These are phyloP conservation scores for Ceratina japonica DNA, from an alignment of 1,140 invertebrate genomes.

Conservation along the genomic window DNA sequence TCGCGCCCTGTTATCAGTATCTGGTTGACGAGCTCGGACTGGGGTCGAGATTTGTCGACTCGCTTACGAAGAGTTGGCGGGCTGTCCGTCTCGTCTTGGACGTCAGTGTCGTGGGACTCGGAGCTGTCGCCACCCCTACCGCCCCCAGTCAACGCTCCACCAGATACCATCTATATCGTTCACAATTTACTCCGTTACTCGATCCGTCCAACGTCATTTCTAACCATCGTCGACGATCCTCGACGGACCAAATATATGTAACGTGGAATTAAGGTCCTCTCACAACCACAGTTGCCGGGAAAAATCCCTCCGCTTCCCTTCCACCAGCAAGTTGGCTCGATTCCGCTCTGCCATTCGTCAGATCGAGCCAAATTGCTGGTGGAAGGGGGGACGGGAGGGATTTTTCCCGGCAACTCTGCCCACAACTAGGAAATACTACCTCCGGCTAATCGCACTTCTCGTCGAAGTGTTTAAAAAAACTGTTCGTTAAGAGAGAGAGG, in stretches of 20 bases:
- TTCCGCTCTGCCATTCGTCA: too few species aligned
- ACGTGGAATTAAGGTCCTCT: too few species aligned
- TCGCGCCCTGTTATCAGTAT: slow-evolving; percentile 76
- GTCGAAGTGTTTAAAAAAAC: background rate
- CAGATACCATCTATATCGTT: slow-evolving; percentile 79
- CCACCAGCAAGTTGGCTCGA: too few species aligned
- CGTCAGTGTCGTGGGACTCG: slow-evolving; percentile 83
- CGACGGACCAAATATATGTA: too few species aligned
- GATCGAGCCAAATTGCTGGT: too few species aligned
- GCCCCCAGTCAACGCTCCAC: slow-evolving; percentile 76
- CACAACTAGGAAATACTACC: background rate
- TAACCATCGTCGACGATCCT: background rate
- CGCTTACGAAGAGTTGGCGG: slow-evolving; percentile 79
- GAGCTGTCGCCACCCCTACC: slow-evolving; percentile 81
- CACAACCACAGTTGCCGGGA: too few species aligned
- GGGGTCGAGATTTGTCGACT: slow-evolving; percentile 80
- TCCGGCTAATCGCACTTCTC: background rate
- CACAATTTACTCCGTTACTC: slow-evolving; percentile 41
- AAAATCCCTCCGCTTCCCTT: too few species aligned
- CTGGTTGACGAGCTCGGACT: slow-evolving; percentile 83
- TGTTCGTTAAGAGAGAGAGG: too few species aligned
- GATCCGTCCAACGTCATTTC: background rate
- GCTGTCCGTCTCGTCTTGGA: slow-evolving; percentile 81
- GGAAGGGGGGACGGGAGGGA: too few species aligned
- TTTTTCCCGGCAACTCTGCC: too few species aligned